Conservation (phyloP, 2,888 invertebrate genomes). For the Papilio elwesi region DNA sequence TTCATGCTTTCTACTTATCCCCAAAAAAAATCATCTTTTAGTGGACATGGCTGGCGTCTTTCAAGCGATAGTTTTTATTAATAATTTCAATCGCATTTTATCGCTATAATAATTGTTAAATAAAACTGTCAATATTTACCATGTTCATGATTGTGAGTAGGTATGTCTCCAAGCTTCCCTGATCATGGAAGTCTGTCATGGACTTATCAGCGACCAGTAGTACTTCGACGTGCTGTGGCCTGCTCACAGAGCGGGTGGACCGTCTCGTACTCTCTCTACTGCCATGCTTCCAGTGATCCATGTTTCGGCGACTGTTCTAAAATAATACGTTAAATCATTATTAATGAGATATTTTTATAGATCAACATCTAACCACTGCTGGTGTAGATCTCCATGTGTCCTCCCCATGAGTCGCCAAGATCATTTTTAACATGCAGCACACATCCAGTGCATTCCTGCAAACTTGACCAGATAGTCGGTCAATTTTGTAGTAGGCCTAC, state of each 20-base stretch:
- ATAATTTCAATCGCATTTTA: neutral
- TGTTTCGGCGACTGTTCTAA: conserved; percentile 56
- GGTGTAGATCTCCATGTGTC: conserved; percentile 14
- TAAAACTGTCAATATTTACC: conserved; percentile 75
- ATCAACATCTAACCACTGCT: neutral
- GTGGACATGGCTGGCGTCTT: too few species aligned
- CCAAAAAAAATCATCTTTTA: too few species aligned
- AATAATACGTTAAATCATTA: conserved; percentile 43
- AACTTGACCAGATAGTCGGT: too few species aligned
- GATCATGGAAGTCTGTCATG: conserved; percentile 94
- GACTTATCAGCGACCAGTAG: conserved; percentile 94
- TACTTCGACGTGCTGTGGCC: conserved; percentile 92
- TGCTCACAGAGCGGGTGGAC: conserved; percentile 87
- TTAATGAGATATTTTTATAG: neutral
- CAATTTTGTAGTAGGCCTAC: too few species aligned
- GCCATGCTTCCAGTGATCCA: conserved; percentile 40
- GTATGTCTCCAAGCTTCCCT: conserved; percentile 93
- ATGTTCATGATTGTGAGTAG: conserved; percentile 96
- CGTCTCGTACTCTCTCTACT: conserved; percentile 53
- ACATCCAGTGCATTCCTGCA: too few species aligned
- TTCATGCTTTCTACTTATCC: too few species aligned
- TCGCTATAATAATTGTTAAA: neutral
- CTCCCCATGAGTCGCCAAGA: too few species aligned
- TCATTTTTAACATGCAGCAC: too few species aligned
- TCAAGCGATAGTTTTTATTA: neutral